These are phyloP conservation scores for Nymphalis urticae DNA, from an alignment of 2,888 invertebrate genomes.

Conservation along the genomic window DNA sequence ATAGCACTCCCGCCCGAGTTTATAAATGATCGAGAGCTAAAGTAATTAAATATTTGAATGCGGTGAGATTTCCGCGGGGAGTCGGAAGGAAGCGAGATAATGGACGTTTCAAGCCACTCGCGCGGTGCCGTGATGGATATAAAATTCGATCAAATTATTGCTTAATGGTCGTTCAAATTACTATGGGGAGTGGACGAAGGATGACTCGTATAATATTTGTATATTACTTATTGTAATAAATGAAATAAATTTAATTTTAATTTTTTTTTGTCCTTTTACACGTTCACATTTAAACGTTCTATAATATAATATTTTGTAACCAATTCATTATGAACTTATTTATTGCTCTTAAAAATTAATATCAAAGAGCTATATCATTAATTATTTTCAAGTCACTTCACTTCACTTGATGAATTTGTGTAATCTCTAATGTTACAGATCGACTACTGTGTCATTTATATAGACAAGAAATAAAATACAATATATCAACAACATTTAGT, in stretches of 20 bases:
- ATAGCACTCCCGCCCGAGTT: slow-evolving; percentile 78
- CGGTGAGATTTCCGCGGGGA: slow-evolving; percentile 80
- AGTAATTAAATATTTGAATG: slow-evolving; percentile 82
- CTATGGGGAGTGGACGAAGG: slow-evolving; percentile 48
- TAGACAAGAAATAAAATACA: too few species aligned
- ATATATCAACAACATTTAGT: too few species aligned
- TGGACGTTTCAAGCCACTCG: slow-evolving; percentile 63
- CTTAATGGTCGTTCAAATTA: slow-evolving; percentile 74
- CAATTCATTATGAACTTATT: too few species aligned
- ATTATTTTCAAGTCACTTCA: too few species aligned
- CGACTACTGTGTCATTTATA: too few species aligned
- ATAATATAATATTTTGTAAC: too few species aligned
- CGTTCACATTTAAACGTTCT: too few species aligned
- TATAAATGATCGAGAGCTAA: slow-evolving; percentile 79
- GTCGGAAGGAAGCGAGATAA: slow-evolving; percentile 63
- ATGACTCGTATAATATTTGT: slow-evolving; percentile 47
- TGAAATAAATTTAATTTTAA: not conserved
- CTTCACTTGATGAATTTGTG: too few species aligned
- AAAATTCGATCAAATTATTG: slow-evolving; percentile 79
- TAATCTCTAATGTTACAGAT: too few species aligned
- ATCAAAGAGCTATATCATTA: too few species aligned
- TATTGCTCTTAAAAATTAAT: too few species aligned
- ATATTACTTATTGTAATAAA: slow-evolving; percentile 6
- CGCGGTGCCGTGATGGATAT: slow-evolving; percentile 78
- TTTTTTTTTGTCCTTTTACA: not conserved